Evolutionary conservation across 1,140 invertebrate genomes (phyloP).

Genomic region (Colletes latitarsis): DNA sequence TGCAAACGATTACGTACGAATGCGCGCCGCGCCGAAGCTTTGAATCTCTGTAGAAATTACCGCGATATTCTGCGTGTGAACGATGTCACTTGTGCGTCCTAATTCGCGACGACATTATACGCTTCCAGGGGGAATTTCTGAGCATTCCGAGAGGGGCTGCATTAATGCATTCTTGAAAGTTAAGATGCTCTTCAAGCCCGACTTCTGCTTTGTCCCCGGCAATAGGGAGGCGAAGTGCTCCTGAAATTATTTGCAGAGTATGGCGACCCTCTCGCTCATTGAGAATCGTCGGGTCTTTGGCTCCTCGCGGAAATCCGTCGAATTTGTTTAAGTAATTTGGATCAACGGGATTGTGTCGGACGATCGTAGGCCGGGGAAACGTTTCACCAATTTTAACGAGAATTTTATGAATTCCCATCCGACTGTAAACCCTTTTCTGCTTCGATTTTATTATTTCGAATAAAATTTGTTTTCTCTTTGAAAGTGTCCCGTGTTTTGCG

Average conservation of each 20-base stretch:
- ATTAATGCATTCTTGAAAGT: constrained; percentile 45
- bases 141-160: constrained; percentile 25
- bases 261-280: constrained; percentile 4
- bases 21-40: background rate
- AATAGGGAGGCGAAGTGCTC: constrained; percentile 11
- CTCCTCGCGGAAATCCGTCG: background rate
- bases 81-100: constrained; percentile 34
- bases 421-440: too few species aligned
- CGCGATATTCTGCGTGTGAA: constrained; percentile 1
- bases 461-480: too few species aligned
- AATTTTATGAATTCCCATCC: too few species aligned
- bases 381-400: too few species aligned
- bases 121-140: constrained; percentile 34
- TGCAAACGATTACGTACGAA: background rate
- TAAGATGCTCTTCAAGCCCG: constrained; percentile 37
- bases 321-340: background rate
- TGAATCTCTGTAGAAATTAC: constrained; percentile 7
- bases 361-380: too few species aligned
- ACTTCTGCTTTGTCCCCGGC: constrained; percentile 35
- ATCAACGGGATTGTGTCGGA: background rate
- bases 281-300: background rate
- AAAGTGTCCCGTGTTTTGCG: too few species aligned
- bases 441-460: too few species aligned
- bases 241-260: constrained; percentile 33
- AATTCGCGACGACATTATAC: constrained; percentile 36